Conservation (phyloP, 2,797 vertebrate species). For the Sebastes elongatus region DNA sequence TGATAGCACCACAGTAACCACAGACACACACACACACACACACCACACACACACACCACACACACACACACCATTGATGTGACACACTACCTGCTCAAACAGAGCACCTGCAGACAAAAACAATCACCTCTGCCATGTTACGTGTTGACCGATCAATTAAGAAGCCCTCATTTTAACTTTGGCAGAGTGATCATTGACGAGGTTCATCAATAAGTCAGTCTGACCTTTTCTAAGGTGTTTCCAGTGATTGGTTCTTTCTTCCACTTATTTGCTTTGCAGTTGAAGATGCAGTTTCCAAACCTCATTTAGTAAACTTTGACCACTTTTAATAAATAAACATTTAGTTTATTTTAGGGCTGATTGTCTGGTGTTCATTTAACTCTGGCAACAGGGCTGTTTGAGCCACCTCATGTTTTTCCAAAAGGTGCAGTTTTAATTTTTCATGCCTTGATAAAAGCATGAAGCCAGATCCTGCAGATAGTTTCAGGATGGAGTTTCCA, state of each 20-base stretch:
- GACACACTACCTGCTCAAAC: slow-evolving; percentile 38
- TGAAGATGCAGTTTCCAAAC: neutral
- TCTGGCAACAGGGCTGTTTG: no score
- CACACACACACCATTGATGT: slow-evolving; percentile 27
- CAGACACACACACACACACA: slow-evolving; percentile 37
- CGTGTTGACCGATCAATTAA: slow-evolving; percentile 53
- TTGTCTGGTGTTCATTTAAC: no score
- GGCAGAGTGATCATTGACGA: slow-evolving; percentile 27
- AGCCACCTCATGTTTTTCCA: no score
- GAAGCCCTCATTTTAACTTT: slow-evolving; percentile 23
- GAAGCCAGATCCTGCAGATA: no score
- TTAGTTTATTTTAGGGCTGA: no score
- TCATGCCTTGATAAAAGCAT: no score
- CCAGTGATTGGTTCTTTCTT: neutral
- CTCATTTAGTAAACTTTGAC: neutral
- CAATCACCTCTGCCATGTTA: slow-evolving; percentile 11
- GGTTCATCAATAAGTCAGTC: slow-evolving; percentile 56
- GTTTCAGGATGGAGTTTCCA: no score
- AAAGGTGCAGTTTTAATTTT: no score
- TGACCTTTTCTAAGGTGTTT: slow-evolving; percentile 41
- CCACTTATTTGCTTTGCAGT: neutral
- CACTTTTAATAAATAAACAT: neutral
- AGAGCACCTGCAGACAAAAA: slow-evolving; percentile 55
- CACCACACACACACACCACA: slow-evolving; percentile 29
- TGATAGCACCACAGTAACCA: slow-evolving; percentile 51